These are phyloP conservation scores for Capra hircus DNA, from an alignment of 2,113 vertebrate species.

Conservation along the genomic window DNA sequence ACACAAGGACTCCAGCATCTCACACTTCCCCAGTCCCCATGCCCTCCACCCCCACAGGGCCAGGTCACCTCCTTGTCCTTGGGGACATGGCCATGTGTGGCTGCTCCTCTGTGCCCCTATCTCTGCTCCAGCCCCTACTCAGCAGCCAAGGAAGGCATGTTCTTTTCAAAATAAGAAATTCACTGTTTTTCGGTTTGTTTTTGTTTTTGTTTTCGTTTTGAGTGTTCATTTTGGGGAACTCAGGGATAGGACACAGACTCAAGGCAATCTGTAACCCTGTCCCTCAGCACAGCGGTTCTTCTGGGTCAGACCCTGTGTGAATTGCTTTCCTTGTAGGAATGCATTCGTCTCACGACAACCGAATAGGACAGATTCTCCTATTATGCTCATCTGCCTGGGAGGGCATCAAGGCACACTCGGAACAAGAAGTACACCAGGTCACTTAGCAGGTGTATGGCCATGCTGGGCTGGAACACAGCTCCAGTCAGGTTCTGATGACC, in stretches of 20 bases:
- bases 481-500: background rate
- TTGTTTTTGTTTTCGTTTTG: background rate
- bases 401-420: background rate
- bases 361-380: background rate
- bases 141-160: background rate
- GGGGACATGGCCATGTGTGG: accelerated
- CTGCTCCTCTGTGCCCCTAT: background rate
- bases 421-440: background rate
- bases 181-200: background rate
- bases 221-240: background rate
- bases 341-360: background rate
- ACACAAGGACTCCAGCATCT: background rate
- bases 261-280: background rate
- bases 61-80: background rate
- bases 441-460: accelerated
- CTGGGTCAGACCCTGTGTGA: background rate
- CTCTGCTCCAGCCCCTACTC: background rate
- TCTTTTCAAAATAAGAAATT: background rate
- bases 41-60: background rate
- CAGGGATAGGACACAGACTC: background rate
- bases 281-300: background rate
- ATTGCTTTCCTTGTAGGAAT: background rate
- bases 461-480: background rate
- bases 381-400: background rate
- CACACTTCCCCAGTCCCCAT: background rate